Base-by-base conservation (phyloP, 2,797 vertebrate species). In the Coluber constrictor region DNA sequence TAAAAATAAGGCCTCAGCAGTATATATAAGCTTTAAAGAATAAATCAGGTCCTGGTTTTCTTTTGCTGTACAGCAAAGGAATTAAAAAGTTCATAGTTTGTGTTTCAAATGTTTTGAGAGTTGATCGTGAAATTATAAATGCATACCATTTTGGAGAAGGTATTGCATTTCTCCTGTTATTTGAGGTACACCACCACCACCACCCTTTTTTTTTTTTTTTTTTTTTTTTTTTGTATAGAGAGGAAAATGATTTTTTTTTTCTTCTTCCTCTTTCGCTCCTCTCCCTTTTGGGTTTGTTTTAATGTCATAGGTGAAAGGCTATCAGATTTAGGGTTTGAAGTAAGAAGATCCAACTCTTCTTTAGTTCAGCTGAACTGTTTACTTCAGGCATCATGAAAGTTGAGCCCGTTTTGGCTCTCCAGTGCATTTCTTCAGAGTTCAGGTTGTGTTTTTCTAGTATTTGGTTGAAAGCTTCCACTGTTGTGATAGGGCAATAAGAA, bases 241-340 rank as follows among this genome's bases (percentile, higher is more conserved):
- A 57, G 37, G n/a, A n/a, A 87, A 27, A 9, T 27, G 27, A 8
- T 43, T n/a, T 91, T 66, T 51, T 27, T 27, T 91, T 55, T 23
- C 20, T 70, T 32, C 18, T 13, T 29, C 7, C 57, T 57, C n/a
- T 56, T 37, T 57, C 20, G 7, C 43, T 59, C 29, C 47, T 13
- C 20, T 13, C 43, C 2, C 43, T 29, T 90, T 32, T 90, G 74
- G 43, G 87, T 91, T 93, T 89, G 57, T 93, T 93, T 91, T 56
- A 79, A 92, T 87, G 79, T 87, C 92, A 89, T 70, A 93, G 87
- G 90, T 92, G 92, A 91, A 90, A 94, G 93, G 91, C 89, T 92
- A 94, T 86, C 60, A 87, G 61, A 92, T 91, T 89, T 57, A 89
- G 13, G 54, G 43, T 47, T 87, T 87, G 20, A 47, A 89, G 55